Evolutionary conservation across 2,797 vertebrate species (phyloP).

Genomic region (Discoglossus pictus): DNA sequence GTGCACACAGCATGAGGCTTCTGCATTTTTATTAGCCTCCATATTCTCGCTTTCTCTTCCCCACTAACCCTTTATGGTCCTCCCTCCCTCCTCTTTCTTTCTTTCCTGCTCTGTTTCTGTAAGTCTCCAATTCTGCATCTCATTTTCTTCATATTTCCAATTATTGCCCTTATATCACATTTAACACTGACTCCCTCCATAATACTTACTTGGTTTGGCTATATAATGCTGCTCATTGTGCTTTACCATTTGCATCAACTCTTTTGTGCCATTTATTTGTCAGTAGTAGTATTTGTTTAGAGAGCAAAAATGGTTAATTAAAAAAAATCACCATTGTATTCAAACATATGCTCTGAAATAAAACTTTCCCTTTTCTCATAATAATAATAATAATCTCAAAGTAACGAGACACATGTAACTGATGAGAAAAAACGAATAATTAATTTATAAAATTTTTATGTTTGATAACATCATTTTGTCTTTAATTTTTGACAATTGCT

Average conservation of each 20-base stretch:
- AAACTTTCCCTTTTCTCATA: too few relatives aligned
- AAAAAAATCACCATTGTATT: background rate
- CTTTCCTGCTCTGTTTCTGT: background rate
- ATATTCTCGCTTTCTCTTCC: conserved; percentile 16
- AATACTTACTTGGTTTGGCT: too few relatives aligned
- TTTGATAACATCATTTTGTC: too few relatives aligned
- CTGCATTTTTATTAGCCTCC: conserved; percentile 46
- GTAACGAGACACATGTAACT: too few relatives aligned
- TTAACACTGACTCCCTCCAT: too few relatives aligned
- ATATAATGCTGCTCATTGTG: background rate
- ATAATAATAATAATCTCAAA: too few relatives aligned
- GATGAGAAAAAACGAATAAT: too few relatives aligned
- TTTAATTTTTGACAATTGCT: too few relatives aligned
- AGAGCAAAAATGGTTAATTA: background rate
- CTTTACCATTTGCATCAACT: conserved; percentile 12
- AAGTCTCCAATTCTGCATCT: background rate
- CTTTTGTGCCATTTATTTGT: background rate
- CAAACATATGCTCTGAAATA: background rate
- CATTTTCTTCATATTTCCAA: background rate
- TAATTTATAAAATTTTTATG: too few relatives aligned
- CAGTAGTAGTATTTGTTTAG: conserved; percentile 14
- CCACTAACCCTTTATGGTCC: background rate
- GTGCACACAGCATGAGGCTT: conserved; percentile 48
- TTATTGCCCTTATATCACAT: background rate
- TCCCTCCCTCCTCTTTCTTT: background rate